phyloP scores from a whole-genome alignment of 2,113 vertebrate species.

The Macquaria ambigua region DNA sequence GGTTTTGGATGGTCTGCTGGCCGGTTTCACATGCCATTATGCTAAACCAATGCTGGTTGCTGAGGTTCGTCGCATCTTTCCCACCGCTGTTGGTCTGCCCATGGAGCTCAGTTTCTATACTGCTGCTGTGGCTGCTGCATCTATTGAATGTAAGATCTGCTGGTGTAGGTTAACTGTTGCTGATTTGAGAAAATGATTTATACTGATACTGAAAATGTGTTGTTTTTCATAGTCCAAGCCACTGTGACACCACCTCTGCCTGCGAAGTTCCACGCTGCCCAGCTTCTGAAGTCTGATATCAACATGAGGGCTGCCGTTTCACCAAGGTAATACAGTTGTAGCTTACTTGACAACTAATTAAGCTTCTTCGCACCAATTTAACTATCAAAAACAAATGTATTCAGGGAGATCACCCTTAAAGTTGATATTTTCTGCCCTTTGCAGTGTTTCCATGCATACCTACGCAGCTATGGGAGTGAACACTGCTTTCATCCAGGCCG shows the following conservation, averaged over 20 bases:
- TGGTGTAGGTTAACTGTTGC: not conserved
- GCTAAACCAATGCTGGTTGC: slow-evolving; percentile 81
- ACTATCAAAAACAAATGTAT: not conserved
- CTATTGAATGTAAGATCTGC: slow-evolving; percentile 74
- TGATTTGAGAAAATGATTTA: not conserved
- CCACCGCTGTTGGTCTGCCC: slow-evolving; percentile 84
- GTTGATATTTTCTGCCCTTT: slow-evolving; percentile 50
- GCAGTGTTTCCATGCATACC: slow-evolving; percentile 82
- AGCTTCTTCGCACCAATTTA: slow-evolving; percentile 1
- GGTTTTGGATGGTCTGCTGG: slow-evolving; percentile 63
- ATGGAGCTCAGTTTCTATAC: slow-evolving; percentile 85
- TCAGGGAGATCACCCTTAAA: not conserved
- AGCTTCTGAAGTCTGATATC: slow-evolving; percentile 81
- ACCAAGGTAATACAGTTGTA: slow-evolving; percentile 75
- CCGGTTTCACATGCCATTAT: slow-evolving; percentile 72
- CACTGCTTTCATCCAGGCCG: slow-evolving; percentile 86
- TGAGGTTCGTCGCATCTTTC: slow-evolving; percentile 84
- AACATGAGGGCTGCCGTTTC: slow-evolving; percentile 69
- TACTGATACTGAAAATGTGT: not conserved
- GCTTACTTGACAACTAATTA: not conserved
- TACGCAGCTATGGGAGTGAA: slow-evolving; percentile 88
- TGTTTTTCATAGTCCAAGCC: slow-evolving; percentile 70
- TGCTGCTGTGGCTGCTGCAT: slow-evolving; percentile 78
- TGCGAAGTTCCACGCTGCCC: slow-evolving; percentile 58
- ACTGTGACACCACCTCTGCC: slow-evolving; percentile 73